Conservation (phyloP, 2,888 invertebrate genomes). For the Clusia tigrina region DNA sequence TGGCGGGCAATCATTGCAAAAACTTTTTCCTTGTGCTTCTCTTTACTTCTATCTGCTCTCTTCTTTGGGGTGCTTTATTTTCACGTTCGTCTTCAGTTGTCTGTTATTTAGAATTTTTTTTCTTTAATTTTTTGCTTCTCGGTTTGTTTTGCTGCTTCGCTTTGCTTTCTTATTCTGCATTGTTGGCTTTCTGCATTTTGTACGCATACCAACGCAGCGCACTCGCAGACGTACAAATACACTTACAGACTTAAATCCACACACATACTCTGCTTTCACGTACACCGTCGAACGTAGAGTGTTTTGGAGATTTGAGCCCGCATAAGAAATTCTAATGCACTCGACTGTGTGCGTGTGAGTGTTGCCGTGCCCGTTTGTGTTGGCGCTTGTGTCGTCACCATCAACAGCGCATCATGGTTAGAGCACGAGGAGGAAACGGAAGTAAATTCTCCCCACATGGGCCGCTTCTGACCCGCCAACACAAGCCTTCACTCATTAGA, state of each 20-base stretch:
- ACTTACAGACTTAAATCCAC: not conserved
- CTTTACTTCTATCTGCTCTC: not conserved
- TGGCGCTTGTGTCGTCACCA: not conserved
- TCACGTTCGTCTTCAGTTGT: not conserved
- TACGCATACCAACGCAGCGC: not conserved
- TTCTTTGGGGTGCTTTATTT: not conserved
- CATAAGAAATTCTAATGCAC: conserved; percentile 18
- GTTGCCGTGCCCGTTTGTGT: not conserved
- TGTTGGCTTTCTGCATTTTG: conserved; percentile 8
- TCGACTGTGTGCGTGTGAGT: not conserved
- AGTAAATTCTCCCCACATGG: conserved; percentile 3
- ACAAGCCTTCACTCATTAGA: not conserved
- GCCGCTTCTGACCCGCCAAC: not conserved
- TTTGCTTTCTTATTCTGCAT: not conserved
- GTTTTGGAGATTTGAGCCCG: no score
- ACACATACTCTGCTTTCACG: no score
- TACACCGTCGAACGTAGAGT: no score
- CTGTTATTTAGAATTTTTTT: no score
- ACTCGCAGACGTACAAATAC: not conserved
- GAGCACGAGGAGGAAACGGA: conserved; percentile 10
- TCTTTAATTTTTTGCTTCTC: no score
- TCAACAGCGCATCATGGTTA: not conserved
- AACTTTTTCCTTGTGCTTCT: conserved; percentile 1
- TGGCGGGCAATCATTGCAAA: not conserved
- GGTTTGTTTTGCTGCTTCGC: not conserved